These are phyloP conservation scores for Eulithis prunata DNA, from an alignment of 2,888 invertebrate species.

Conservation along the genomic window DNA sequence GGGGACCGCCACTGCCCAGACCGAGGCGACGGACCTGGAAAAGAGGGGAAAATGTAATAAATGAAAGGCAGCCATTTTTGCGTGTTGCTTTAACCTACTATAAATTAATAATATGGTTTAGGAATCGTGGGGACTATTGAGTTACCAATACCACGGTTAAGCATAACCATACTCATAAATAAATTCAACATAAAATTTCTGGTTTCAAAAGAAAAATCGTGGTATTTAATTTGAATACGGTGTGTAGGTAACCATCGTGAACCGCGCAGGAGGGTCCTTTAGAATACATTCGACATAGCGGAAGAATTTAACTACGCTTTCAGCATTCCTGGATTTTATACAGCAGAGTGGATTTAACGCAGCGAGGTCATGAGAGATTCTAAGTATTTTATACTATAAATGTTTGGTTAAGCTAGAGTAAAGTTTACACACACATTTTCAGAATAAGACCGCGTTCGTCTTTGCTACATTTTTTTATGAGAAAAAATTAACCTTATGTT, in stretches of 20 bases:
- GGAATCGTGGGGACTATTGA: too few species aligned
- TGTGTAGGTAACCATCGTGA: slow-evolving; percentile 6
- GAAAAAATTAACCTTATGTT: too few species aligned
- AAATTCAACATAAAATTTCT: too few species aligned
- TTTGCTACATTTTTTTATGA: too few species aligned
- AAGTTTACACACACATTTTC: too few species aligned
- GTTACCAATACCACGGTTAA: too few species aligned
- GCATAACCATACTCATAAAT: too few species aligned
- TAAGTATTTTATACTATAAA: neutral
- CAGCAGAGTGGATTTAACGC: slow-evolving; percentile 2
- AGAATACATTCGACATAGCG: slow-evolving; percentile 22
- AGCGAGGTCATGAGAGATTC: slow-evolving; percentile 4
- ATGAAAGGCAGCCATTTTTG: neutral
- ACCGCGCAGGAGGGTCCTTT: slow-evolving; percentile 17
- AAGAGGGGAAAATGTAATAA: neutral
- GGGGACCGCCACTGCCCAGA: slow-evolving; percentile 58
- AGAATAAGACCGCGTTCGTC: too few species aligned
- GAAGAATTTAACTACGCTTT: slow-evolving; percentile 34
- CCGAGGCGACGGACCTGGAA: slow-evolving; percentile 71
- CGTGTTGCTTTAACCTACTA: neutral
- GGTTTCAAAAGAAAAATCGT: too few species aligned
- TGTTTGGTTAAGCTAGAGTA: neutral
- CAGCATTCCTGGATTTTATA: slow-evolving; percentile 18
- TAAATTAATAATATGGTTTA: too few species aligned
- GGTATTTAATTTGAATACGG: slow-evolving; percentile 5